Evolutionary conservation across 2,113 vertebrate genomes (phyloP), one percentile per base, ranked within the genome.

Genomic region (Cairina moschata): DNA sequence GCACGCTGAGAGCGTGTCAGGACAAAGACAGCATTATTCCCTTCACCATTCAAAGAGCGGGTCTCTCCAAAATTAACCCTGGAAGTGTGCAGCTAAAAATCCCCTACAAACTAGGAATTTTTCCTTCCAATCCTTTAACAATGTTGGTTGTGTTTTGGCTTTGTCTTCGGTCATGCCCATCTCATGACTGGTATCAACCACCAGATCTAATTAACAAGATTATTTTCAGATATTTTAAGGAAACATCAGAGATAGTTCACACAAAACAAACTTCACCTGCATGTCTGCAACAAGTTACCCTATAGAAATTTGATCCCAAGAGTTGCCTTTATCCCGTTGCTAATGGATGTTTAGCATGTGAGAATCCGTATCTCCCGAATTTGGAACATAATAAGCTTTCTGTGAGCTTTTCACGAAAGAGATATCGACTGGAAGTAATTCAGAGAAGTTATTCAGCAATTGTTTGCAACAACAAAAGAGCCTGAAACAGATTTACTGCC

Each of bases 361-460:
- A 93, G 87, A 86, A 93, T 73, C 80, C 21, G 2, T 86, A 94
- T 78, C 76, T 91, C 67, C 76, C 1, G 7, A 88, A 75, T 91
- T 90, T 86, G 78, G 80, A 91, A 63, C 69, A 88, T 44, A 88
- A 91, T 88, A 71, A 90, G 77, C 60, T 95, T 88, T 88, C 85
- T 72, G 55, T 60, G 54, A 82, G 88, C 76, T 93, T 93, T 90
- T 93, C 69, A 62, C 88, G 26, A 22, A 38, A 63, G 48, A 73
- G 74, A 87, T 87, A 91, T 79, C 42, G 31, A 91, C 95, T 92
- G 91, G 81, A 96, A 95, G 81, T 88, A 90, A 92, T 95, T 96
- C 92, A 84, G 68, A 78, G 80, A 93, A 95, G 81, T 95, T 95
- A 90, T 92, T 95, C 92, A 90, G 73, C 73, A 69, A 79, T 54